These are phyloP conservation scores for Tolmerus cingulatus DNA, from an alignment of 2,888 invertebrate genomes.

Conservation along the genomic window DNA sequence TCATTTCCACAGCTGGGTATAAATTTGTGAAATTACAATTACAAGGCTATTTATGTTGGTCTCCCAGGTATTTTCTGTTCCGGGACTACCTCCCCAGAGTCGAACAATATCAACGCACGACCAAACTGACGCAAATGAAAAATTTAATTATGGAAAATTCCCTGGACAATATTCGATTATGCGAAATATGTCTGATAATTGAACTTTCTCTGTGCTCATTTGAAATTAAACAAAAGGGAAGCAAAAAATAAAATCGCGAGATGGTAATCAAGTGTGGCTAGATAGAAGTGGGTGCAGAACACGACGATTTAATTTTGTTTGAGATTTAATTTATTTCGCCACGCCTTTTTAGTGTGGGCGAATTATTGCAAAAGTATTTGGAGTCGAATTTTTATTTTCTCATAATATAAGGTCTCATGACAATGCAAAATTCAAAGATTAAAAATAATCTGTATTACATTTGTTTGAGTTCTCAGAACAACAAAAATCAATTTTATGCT, in stretches of 20 bases:
- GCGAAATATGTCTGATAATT: conserved; percentile 19
- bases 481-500: no score
- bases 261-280: neutral
- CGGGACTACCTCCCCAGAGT: neutral
- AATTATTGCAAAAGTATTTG: neutral
- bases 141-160: conserved; percentile 19
- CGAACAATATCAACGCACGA: neutral
- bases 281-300: neutral
- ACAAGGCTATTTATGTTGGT: neutral
- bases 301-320: neutral
- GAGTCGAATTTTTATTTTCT: neutral
- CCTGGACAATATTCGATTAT: neutral
- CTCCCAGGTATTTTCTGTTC: neutral
- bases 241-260: neutral
- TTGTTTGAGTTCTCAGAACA: neutral
- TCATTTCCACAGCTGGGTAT: neutral
- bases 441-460: neutral
- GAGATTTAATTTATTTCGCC: neutral
- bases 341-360: neutral
- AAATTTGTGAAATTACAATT: neutral
- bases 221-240: neutral
- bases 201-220: neutral
- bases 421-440: neutral
- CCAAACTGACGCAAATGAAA: neutral
- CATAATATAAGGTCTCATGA: neutral